These are phyloP conservation scores for Phoenicopterus ruber DNA, from an alignment of 2,113 vertebrate genomes.

Conservation along the genomic window DNA sequence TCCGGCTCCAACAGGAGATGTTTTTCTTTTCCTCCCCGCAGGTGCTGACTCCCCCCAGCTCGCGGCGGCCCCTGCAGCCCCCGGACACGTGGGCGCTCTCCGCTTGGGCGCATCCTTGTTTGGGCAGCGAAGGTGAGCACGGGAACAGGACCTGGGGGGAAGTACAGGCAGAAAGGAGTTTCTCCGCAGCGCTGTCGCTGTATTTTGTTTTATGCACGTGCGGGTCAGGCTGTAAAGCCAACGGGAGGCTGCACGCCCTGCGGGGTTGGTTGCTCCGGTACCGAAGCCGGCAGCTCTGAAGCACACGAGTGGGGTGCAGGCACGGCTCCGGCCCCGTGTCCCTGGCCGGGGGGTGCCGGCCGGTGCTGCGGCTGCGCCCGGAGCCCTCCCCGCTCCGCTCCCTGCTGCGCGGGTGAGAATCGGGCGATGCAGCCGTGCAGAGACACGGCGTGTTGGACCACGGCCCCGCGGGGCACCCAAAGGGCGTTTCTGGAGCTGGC, in stretches of 20 bases:
- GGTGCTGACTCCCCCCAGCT: background rate
- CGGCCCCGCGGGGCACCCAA: fast-evolving
- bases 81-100: background rate
- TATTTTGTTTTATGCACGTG: fast-evolving
- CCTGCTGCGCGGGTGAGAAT: fast-evolving
- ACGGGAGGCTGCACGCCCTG: fast-evolving
- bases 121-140: background rate
- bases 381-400: background rate
- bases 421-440: fast-evolving
- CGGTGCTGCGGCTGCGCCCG: fast-evolving
- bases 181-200: background rate
- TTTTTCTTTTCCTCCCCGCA: background rate
- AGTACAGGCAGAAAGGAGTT: background rate
- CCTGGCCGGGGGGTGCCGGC: background rate
- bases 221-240: background rate
- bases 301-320: fast-evolving
- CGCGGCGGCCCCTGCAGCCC: background rate
- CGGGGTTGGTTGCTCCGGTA: fast-evolving
- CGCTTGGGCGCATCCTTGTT: background rate
- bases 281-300: background rate
- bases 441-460: fast-evolving
- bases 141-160: background rate
- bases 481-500: background rate
- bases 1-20: fast-evolving
- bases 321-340: background rate